Base-by-base conservation (phyloP, 2,797 vertebrate species). In the Falco biarmicus region DNA sequence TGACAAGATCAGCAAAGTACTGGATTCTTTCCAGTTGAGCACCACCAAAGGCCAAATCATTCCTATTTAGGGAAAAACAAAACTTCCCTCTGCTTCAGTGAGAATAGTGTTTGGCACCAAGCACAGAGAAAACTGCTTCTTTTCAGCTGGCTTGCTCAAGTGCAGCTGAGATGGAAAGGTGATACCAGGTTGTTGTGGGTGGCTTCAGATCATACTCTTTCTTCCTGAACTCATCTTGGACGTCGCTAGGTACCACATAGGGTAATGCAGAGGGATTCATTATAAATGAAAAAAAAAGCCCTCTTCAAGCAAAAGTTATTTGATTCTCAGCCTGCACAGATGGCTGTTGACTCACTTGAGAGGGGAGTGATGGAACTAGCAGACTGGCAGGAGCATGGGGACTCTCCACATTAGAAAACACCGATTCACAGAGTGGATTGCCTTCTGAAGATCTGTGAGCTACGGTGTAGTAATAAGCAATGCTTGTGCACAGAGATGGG, bases 11-110 rank as follows among this genome's bases (percentile, higher is more conserved):
- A 95, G 92, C 96, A 87, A 82, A 90, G 70, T 88, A 69, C 87
- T 97, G 97, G 93, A 94, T 93, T 93, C 85, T 88, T 95, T 96
- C 95, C 96, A 93, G 66, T 41, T 63, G 74, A 96, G 87, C 89
- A 86, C 66, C 91, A 96, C 93, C 69, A 84, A 95, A 93, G 87
- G 91, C 90, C 97, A 94, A 90, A 96, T 94, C 84, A 93, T 97
- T 96, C 93, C 97, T 94, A 96, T 97, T 97, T 97, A 97, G 95
- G 93, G 92, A 96, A 97, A 96, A 97, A 96, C 89, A 96, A 94
- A 96, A 96, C 89, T 97, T 96, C 74, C 87, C 93, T 94, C 87
- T 95, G 87, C 80, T 96, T 96, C 91, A 91, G 56, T 10, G 8
- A 94, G 95, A 95, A 83, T 19, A 95, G 76, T 45, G 53, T 86